A percentile compares a stretch with the other conserved stretches of the same genome.
Evolutionary conservation across 2,888 invertebrate species (phyloP).

Genomic region (Phyllotreta cruciferae): DNA sequence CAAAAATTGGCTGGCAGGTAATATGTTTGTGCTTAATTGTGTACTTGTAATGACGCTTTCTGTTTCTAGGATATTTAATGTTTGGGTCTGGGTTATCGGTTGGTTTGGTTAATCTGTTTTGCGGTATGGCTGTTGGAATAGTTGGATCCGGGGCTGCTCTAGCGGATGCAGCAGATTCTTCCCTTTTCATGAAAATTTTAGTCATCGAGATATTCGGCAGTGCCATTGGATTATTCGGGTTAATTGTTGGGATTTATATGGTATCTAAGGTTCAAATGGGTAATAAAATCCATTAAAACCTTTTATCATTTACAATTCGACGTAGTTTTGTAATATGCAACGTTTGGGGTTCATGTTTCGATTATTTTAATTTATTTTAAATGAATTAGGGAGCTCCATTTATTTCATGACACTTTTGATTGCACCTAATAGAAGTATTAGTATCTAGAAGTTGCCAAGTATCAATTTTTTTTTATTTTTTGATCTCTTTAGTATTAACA

Average conservation of each 20-base stretch:
- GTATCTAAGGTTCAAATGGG: constrained; percentile 53
- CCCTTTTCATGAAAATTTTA: constrained; percentile 96
- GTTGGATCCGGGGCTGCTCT: constrained; percentile 98
- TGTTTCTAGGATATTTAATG: constrained; percentile 80
- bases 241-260: constrained; percentile 98
- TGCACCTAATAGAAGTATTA: too few relatives aligned
- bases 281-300: constrained; percentile 40
- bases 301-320: too few relatives aligned
- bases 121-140: constrained; percentile 96
- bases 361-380: too few relatives aligned
- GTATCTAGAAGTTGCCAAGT: too few relatives aligned
- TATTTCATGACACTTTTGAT: too few relatives aligned
- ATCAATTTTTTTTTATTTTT: too few relatives aligned
- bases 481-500: too few relatives aligned
- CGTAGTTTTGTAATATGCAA: too few relatives aligned
- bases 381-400: too few relatives aligned
- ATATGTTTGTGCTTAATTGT: neutral
- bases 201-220: constrained; percentile 99
- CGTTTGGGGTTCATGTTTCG: too few relatives aligned
- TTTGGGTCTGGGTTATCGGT: constrained; percentile 96
- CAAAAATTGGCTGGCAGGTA: constrained; percentile 75
- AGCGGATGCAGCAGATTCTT: constrained; percentile 96
- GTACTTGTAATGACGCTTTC: neutral
- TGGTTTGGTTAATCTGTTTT: constrained; percentile 94
- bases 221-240: constrained; percentile 97